Evolutionary conservation across 2,113 vertebrate genomes (phyloP), one percentile per base, ranked within the genome.

Genomic region (Rostratula benghalensis): DNA sequence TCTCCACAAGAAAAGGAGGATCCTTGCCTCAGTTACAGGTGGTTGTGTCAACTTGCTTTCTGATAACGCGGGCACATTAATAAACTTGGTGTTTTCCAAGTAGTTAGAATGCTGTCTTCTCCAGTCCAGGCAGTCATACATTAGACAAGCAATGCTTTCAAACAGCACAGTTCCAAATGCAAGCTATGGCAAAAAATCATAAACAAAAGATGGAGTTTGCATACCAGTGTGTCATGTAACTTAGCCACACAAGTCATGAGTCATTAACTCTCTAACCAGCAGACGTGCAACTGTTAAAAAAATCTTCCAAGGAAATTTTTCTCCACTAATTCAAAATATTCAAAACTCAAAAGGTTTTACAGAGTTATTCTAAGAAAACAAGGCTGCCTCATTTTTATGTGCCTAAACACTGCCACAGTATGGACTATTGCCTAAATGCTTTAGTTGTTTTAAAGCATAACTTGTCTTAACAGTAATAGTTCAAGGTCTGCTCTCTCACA

Each of bases 121-220:
- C 99, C 98, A 98, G 23, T 98, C 98, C 97, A 99, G 93, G 71
- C 96, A 98, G 95, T 99, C 98, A 50, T 99, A 99, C 95, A 99
- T 98, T 71, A 99, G 96, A 91, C 90, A 97, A 83, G 99, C 98
- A 80, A 99, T 89, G 6, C 93, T 96, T 45, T 98, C 98, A 97
- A 99, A 99, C 46, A 99, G 90, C 1, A 9, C 43, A 3, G 98
- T 98, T 61, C 99, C 99, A 80, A 98, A 83, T 31, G 91, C 90
- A 95, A 98, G 95, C 99, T 99, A 43, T 2, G 46, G 61, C 65
- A 90, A 64, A 87, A 96, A 93, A 90, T 11, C 28, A 91, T 61
- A 87, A 5, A 46, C 11, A 81, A 91, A 56, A 56, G 61, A 48
- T 60, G 18, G 83, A 87, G 25, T 46, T 17, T 53, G 69, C 6